Evolutionary conservation across 2,797 vertebrate species (phyloP), one percentile per base, ranked within the genome.

Genomic region (Glossophaga mutica): DNA sequence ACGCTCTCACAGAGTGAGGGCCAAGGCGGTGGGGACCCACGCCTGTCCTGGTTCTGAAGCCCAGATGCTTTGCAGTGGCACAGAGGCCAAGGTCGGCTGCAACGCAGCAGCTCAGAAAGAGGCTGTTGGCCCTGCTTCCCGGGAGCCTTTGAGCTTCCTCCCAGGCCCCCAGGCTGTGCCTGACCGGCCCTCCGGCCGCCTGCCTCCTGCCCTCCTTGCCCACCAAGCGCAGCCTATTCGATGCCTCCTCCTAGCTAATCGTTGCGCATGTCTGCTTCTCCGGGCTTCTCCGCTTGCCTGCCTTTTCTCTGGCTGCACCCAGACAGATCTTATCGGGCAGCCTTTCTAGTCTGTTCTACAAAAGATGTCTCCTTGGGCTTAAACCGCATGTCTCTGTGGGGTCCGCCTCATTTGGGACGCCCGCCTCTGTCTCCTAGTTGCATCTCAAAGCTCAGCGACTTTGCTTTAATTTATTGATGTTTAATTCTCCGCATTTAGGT

Each of bases 21-120:
- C 48, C 59, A 65, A 81, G 89, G 82, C 96, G 76, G 92, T 22
- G 78, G 16, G 74, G 90, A 98, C 98, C 95, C 11, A 98, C 96
- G 4, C 4, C 19, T 96, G 74, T 92, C 91, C 96, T 94, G 94
- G 95, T 85, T 93, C 96, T 59, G 46, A 90, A 95, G 6, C 21
- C 85, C 96, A 70, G 71, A 93, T 62, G 97, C 78, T 94, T 48
- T 46, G 32, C 34, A 81, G n/a, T 10, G 62, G 32, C 5, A 22
- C 34, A 68, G 6, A 2, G 18, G 24, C 48, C 90, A 74, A 74
- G 15, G 5, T 65, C 92, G 78, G 46, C 74, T 92, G 73, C 77
- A 79, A 52, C 32, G 22, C 2, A 9, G 57, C 44, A 50, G 32
- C 85, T 77, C 73, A 34, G 32, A 9, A 26, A 22, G 37, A 85